phyloP scores from a whole-genome alignment of 2,888 invertebrate genomes.

The Halictus ligatus region DNA sequence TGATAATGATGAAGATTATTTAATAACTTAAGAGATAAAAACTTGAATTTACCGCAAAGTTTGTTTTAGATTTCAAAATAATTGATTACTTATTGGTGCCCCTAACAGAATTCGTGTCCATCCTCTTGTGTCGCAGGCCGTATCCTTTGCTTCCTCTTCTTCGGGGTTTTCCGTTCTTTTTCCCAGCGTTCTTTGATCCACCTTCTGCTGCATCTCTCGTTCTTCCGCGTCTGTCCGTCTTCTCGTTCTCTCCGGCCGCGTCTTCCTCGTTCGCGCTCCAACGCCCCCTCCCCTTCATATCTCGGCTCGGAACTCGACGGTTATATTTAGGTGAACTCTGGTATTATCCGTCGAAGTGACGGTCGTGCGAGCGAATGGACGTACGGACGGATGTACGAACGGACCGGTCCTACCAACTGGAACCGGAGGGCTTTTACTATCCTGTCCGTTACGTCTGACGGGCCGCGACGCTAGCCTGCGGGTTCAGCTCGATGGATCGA shows the following conservation, averaged over 20 bases:
- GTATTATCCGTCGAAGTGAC: constrained; percentile 76
- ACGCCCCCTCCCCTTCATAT: constrained; percentile 4
- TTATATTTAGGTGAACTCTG: constrained; percentile 80
- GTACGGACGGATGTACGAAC: constrained; percentile 70
- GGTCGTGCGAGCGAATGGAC: constrained; percentile 72
- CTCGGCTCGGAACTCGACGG: constrained; percentile 54
- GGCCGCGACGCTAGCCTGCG: constrained; percentile 69
- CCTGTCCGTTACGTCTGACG: constrained; percentile 75
- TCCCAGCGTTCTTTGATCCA: not conserved
- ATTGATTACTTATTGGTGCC: no score
- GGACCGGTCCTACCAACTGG: constrained; percentile 65
- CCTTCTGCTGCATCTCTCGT: not conserved
- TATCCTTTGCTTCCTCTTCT: constrained; percentile 4
- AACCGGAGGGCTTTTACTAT: constrained; percentile 72
- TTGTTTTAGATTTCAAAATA: no score
- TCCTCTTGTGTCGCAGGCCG: no score
- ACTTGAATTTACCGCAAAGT: no score
- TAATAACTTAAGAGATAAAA: no score
- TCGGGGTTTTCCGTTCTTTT: not conserved
- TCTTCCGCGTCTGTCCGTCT: constrained; percentile 3
- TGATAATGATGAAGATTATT: no score
- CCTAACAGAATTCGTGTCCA: no score
- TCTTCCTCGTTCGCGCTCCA: not conserved
- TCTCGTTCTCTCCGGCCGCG: not conserved
- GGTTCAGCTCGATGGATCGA: constrained; percentile 70